Base-by-base conservation (phyloP, 2,113 vertebrate species). In the Malurus elegans region DNA sequence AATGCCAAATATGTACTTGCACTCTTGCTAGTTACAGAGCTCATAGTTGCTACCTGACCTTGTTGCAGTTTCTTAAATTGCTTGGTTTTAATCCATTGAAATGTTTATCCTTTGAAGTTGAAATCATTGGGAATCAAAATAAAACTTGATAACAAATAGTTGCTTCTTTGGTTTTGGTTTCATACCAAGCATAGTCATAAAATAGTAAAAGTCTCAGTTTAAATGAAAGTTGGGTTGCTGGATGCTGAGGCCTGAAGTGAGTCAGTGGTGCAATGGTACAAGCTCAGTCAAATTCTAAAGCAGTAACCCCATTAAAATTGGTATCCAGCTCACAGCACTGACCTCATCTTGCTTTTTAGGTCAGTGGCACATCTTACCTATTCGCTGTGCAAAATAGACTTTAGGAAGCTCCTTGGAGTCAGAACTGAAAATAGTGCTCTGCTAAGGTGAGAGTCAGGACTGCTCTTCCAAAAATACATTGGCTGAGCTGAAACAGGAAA, bases 1-100 rank as follows among this genome's bases (percentile, higher is more conserved):
- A 97, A 98, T 97, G 93, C 95, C 93, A 98, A 88, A 96, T 97
- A 95, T 80, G 83, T 97, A 96, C 94, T 96, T 93, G 95, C 34
- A 32, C 73, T 97, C 88, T 88, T 95, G 65, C 92, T 96, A 84
- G 91, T 93, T 97, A 91, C 87, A 89, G 75, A 97, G 60, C 72
- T 96, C 54, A 61, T 86, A 58, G 40, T 97, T 90, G 61, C 84
- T 96, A 71, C 54, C 42, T 97, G 96, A 97, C 94, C 95, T 97
- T 97, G 93, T 95, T 90, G 93, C 78, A 90, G 48, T 86, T 89
- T 95, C 86, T 88, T 71, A 54, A 88, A 34, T 70, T 78, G 62
- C 28, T 91, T 90, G 90, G 70, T 95, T 90, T 94, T 25, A 95
- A 20, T 58, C 75, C 20, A 70, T 76, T 91, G 65, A 90, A 93